Percentiles rank a stretch among this genome's conserved stretches.
phyloP scores from a whole-genome alignment of 1,140 invertebrate genomes.

The Thalassaphorura encarpata region DNA sequence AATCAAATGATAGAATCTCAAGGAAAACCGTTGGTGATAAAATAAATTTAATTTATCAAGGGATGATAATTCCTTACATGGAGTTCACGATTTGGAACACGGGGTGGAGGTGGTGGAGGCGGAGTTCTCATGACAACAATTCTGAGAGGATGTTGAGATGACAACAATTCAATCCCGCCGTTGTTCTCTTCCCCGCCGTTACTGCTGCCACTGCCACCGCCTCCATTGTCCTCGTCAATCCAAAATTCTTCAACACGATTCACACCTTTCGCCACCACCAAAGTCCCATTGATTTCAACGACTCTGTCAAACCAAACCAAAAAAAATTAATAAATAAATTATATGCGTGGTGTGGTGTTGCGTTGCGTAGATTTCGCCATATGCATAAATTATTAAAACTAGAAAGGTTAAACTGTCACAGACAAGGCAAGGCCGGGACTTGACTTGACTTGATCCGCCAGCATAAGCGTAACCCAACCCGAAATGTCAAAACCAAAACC shows the following conservation, averaged over 20 bases:
- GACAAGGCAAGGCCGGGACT: too few species aligned
- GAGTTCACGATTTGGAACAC: slow-evolving; percentile 30
- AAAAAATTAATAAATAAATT: not conserved
- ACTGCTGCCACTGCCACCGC: not conserved
- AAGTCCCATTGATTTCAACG: slow-evolving; percentile 71
- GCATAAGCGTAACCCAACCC: too few species aligned
- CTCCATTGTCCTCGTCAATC: slow-evolving; percentile 16
- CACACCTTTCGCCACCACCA: slow-evolving; percentile 52
- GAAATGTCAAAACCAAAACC: too few species aligned
- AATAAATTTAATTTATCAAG: too few species aligned
- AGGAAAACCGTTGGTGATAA: too few species aligned
- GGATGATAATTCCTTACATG: slow-evolving; percentile 28
- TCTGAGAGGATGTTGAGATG: slow-evolving; percentile 24
- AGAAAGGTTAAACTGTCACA: too few species aligned
- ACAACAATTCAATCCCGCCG: not conserved
- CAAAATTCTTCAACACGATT: slow-evolving; percentile 34
- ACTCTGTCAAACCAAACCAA: slow-evolving; percentile 49
- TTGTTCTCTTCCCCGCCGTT: too few species aligned
- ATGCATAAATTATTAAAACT: too few species aligned
- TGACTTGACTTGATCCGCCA: too few species aligned
- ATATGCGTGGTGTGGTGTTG: too few species aligned
- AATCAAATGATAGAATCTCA: too few species aligned
- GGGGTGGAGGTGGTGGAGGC: slow-evolving; percentile 30
- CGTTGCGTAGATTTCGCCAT: too few species aligned
- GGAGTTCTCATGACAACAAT: slow-evolving; percentile 28